Evolutionary conservation across 2,888 invertebrate genomes (phyloP), one percentile per base, ranked within the genome.

Genomic region (Cosmia pyralina): DNA sequence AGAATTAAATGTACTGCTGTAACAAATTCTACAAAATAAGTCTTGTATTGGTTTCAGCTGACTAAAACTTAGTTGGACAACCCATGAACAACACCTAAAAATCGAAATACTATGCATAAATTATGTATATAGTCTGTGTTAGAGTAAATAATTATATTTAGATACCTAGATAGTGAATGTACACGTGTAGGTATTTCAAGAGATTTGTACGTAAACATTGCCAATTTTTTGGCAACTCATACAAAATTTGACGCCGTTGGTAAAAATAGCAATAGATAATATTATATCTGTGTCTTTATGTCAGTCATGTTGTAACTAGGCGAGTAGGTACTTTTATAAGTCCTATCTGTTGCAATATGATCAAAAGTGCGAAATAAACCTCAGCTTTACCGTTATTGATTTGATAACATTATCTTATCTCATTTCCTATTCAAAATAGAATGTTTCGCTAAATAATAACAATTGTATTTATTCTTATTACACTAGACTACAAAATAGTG

Each of bases 371-470:
- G 15, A 69, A 52, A 38, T 28, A 72, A 77, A 72, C 55, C 55
- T 41, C 41, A 66, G 38, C 52, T 73, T 72, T 67, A 79, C 22
- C 48, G 57, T 34, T 67, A 73, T 79, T 73, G 46, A 73, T 66
- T 50, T 65, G 10, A 64, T 78, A 65, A 60, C 60, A 64, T 55
- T 65, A 44, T 72, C 48, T 60, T 22, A 60, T 60, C 38, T 41
- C 15, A 53, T 77, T 64, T 58, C 15, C 41, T 59, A 53, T 77
- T 5, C 41, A 19, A 41, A 71, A 64, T 34, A 41, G 4, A 53
- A 59, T 15, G 13, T 5, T 41, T 69, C 19, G 22, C 58, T 46
- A n/a, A 52, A 44, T 38, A 44, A 44, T 22, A 55, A 34, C 48
- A n/a, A 22, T 22, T n/a, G 17, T 34, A 8, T 69, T 50, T 34